Conservation (phyloP, 2,888 invertebrate species). For the Drosophila barbarae region DNA sequence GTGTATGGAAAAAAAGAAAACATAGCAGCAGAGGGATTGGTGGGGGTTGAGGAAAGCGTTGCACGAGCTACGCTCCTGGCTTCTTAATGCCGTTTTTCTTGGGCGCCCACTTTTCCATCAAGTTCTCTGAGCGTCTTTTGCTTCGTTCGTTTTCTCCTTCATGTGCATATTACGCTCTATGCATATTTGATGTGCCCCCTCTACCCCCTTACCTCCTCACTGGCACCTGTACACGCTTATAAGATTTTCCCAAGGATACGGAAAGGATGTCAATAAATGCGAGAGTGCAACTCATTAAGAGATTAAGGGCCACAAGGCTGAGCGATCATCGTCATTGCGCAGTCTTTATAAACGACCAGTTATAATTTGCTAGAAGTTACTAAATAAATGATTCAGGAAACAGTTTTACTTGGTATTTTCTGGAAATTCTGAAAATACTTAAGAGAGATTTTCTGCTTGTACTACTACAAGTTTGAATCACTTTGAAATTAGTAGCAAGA, state of each 20-base stretch:
- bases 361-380: conserved; percentile 7
- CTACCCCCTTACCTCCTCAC: not conserved
- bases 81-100: conserved; percentile 42
- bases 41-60: conserved; percentile 1
- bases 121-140: conserved; percentile 30
- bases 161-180: conserved; percentile 66
- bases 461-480: no score
- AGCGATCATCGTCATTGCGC: conserved; percentile 38
- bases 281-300: conserved; percentile 67
- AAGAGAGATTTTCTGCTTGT: no score
- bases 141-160: conserved; percentile 41
- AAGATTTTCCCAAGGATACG: conserved; percentile 56
- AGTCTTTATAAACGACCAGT: conserved; percentile 45
- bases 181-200: conserved; percentile 59
- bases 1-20: not conserved
- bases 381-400: not conserved
- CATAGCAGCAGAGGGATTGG: not conserved
- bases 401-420: not conserved
- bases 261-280: conserved; percentile 67
- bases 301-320: conserved; percentile 60
- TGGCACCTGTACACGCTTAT: conserved; percentile 47
- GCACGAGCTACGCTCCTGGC: conserved; percentile 24
- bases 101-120: conserved; percentile 41
- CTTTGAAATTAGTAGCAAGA: no score
- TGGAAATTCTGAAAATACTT: not conserved